Evolutionary conservation across 2,888 invertebrate species (phyloP).

Genomic region (Colostygia pectinataria): DNA sequence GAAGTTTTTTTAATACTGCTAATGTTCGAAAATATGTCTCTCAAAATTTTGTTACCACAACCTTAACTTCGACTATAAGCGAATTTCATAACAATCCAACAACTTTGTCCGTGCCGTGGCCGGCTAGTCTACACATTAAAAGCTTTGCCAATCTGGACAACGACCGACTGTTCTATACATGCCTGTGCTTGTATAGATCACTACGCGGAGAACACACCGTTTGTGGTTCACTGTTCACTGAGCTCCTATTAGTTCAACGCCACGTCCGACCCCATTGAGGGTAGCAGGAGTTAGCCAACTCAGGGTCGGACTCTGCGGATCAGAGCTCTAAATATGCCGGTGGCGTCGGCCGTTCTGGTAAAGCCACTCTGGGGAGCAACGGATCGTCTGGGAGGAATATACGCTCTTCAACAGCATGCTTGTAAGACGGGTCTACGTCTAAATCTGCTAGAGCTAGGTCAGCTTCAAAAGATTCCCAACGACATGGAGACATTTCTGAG

Average conservation of each 20-base stretch:
- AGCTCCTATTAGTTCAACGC: conserved; percentile 43
- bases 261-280: conserved; percentile 59
- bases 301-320: conserved; percentile 78
- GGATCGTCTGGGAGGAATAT: conserved; percentile 84
- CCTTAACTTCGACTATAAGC: conserved; percentile 76
- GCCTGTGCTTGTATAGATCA: conserved; percentile 42
- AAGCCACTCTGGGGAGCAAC: conserved; percentile 71
- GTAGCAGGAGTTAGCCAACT: conserved; percentile 60
- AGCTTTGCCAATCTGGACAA: conserved; percentile 46
- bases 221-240: conserved; percentile 34
- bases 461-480: conserved; percentile 85
- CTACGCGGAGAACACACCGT: conserved; percentile 56
- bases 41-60: conserved; percentile 79
- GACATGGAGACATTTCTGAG: conserved; percentile 76
- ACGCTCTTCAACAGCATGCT: conserved; percentile 84
- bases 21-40: conserved; percentile 79
- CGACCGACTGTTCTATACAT: conserved; percentile 44
- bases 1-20: conserved; percentile 68
- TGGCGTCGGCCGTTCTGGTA: conserved; percentile 84
- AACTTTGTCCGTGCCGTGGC: conserved; percentile 46
- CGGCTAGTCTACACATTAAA: conserved; percentile 59
- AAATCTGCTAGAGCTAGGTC: conserved; percentile 84
- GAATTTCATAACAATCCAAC: conserved; percentile 74
- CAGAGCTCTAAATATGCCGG: conserved; percentile 79
- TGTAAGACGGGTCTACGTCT: conserved; percentile 84